Base-by-base conservation (phyloP, 2,113 vertebrate species). In the Setophaga coronata region DNA sequence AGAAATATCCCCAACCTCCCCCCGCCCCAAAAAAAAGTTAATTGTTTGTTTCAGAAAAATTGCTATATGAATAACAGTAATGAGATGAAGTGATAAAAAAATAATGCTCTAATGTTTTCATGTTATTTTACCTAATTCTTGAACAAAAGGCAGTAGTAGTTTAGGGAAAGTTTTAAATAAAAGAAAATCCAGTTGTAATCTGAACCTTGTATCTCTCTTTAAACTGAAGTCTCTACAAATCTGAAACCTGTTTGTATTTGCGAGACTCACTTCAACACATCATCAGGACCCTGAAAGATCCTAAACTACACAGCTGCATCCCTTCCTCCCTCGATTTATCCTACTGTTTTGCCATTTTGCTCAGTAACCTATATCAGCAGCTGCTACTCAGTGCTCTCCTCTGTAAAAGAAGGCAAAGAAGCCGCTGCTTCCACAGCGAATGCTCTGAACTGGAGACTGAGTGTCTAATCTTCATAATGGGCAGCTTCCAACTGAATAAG, bases 381-480 rank as follows among this genome's bases (percentile, higher is more conserved):
- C 97, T 97, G 96, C 91, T 97, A 65, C 88, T 95, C 89, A 65
- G 57, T 89, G 90, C 82, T 96, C 96, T 97, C 43, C 6, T 83
- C 66, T 92, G 96, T 43, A 80, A 86, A 85, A 90, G 82, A 69
- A 56, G 58, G 60, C 61, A 82, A 88, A 92, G 94, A 64, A 91
- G 85, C 92, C 42, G 45, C 96, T 96, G 96, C 95, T 88, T 92
- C 78, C 73, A 93, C 40, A 89, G 78, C 62, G 62, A 66, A 94
- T 90, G 95, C 94, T 87, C 85, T 20, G 61, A 65, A 83, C 90
- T 91, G 95, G 95, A 97, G 96, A 96, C 95, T 72, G 89, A 93
- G 84, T 77, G 93, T 95, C 96, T 98, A 86, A 97, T 95, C 92
- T 97, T 95, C 89, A 78, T 93, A 92, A 97, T 82, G 96, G 95